A percentile compares a stretch with the other conserved stretches of the same genome.
These are phyloP conservation scores for Neoascia interrupta DNA, from an alignment of 2,888 invertebrate species.

Conservation along the genomic window DNA sequence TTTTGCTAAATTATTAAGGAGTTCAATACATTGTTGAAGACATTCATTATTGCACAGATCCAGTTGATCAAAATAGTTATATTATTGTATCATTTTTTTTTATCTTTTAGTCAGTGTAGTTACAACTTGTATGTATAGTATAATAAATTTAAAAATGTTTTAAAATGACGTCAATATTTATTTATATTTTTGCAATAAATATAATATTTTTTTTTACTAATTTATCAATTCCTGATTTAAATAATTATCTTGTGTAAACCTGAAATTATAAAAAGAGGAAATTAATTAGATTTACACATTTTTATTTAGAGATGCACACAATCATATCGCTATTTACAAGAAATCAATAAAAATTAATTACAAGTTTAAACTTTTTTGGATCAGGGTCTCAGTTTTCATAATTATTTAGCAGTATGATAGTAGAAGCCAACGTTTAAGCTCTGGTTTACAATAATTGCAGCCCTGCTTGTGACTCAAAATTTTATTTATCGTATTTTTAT, in stretches of 20 bases:
- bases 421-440: too few species aligned
- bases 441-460: too few species aligned
- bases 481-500: too few species aligned
- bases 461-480: too few species aligned
- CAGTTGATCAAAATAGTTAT: slow-evolving; percentile 70
- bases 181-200: slow-evolving; percentile 29
- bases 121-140: slow-evolving; percentile 52
- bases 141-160: slow-evolving; percentile 73
- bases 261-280: slow-evolving; percentile 23
- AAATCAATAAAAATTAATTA: too few species aligned
- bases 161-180: slow-evolving; percentile 68
- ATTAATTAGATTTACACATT: too few species aligned
- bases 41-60: slow-evolving; percentile 70
- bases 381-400: too few species aligned
- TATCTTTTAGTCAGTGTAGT: slow-evolving; percentile 63
- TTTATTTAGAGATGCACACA: too few species aligned
- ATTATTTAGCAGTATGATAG: too few species aligned
- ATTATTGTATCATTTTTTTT: slow-evolving; percentile 49
- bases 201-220: slow-evolving; percentile 69
- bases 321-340: too few species aligned
- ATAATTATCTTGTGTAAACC: slow-evolving; percentile 69
- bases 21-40: slow-evolving; percentile 69
- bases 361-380: too few species aligned
- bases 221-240: slow-evolving; percentile 75
- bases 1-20: slow-evolving; percentile 32